phyloP scores from a whole-genome alignment of 2,888 invertebrate species.

The Dimorphilus gyrociliatus region DNA sequence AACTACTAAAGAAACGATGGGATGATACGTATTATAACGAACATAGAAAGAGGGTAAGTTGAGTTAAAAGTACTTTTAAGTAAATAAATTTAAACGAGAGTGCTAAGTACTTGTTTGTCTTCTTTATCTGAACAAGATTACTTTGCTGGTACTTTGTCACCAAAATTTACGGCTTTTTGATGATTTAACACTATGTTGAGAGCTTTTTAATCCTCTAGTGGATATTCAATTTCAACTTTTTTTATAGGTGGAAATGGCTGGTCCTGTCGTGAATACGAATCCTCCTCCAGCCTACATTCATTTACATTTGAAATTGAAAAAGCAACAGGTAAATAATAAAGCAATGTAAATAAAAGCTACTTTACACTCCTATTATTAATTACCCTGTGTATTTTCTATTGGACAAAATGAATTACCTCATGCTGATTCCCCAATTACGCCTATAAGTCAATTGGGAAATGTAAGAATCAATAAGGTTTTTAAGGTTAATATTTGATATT shows the following conservation, averaged over 20 bases:
- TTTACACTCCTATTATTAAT: too few relatives aligned
- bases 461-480: too few relatives aligned
- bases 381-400: too few relatives aligned
- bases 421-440: too few relatives aligned
- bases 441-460: too few relatives aligned
- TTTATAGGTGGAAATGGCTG: conserved; percentile 22
- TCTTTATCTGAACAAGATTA: too few relatives aligned
- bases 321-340: conserved; percentile 12
- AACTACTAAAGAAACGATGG: conserved; percentile 33
- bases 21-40: conserved; percentile 33
- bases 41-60: conserved; percentile 28
- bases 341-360: neutral
- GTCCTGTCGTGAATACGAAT: conserved; percentile 17
- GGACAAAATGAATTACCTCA: too few relatives aligned
- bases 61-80: too few relatives aligned
- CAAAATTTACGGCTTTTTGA: neutral
- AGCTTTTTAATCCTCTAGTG: neutral
- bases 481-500: too few relatives aligned
- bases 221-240: neutral
- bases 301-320: conserved; percentile 22
- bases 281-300: conserved; percentile 20
- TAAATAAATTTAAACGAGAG: too few relatives aligned
- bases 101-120: too few relatives aligned
- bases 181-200: neutral
- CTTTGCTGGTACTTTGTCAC: neutral